Percentiles rank a stretch among this genome's conserved stretches.
These are phyloP conservation scores for Leucophenga maculata DNA, from an alignment of 2,888 invertebrate species.

Conservation along the genomic window DNA sequence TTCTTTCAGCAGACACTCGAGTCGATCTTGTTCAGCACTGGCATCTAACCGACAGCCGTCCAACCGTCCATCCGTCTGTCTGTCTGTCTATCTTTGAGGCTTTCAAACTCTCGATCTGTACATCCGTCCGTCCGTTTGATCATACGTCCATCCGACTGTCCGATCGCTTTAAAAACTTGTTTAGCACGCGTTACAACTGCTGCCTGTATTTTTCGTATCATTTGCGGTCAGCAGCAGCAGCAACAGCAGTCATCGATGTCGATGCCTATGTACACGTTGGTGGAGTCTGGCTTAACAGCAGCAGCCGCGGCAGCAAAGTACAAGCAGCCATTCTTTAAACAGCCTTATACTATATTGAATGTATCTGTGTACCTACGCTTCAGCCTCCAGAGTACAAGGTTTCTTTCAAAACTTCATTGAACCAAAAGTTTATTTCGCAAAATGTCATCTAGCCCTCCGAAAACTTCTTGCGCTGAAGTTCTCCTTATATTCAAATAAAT, in stretches of 20 bases:
- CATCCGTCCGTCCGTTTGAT: slow-evolving; percentile 7
- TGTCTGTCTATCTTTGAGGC: not conserved
- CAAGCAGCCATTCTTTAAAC: slow-evolving; percentile 5
- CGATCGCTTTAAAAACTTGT: slow-evolving; percentile 52
- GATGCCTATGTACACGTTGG: not conserved
- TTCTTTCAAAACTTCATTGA: not conserved
- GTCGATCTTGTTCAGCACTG: not conserved
- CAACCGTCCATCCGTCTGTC: slow-evolving; percentile 1
- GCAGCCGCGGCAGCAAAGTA: not conserved
- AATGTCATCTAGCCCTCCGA: not conserved
- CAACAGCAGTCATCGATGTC: not conserved
- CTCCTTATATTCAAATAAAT: not conserved
- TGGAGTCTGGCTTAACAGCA: not conserved
- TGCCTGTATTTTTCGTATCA: slow-evolving; percentile 65
- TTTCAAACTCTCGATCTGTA: not conserved
- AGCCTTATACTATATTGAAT: not conserved
- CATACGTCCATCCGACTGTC: not conserved
- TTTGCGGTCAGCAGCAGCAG: slow-evolving; percentile 50
- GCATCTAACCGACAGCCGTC: not conserved
- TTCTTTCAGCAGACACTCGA: slow-evolving; percentile 12
- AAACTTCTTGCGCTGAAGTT: not conserved
- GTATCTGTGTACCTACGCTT: not conserved
- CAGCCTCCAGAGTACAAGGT: not conserved
- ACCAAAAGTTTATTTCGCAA: slow-evolving; percentile 27
- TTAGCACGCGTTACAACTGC: slow-evolving; percentile 68